Evolutionary conservation across 2,888 invertebrate species (phyloP), one percentile per base, ranked within the genome.

Genomic region (Meiosimyza decipiens): DNA sequence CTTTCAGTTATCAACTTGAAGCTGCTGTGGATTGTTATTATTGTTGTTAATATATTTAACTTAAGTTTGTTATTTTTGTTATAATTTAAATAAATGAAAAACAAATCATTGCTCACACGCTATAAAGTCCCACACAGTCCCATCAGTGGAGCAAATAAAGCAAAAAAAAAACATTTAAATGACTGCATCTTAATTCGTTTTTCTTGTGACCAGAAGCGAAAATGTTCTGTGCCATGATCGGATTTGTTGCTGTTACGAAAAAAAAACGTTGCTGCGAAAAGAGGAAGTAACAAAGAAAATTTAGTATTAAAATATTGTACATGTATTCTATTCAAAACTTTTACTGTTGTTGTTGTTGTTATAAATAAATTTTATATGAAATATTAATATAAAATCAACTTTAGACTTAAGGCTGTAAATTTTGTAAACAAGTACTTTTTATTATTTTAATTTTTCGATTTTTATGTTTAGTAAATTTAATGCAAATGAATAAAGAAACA

Each of bases 401-500:
- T 55, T 55, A 55, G 22, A 4, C 4, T n/a, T 55, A n/a, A 55
- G 22, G 6, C 11, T 18, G 55, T 22, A 55, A 1, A 55, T 11
- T 55, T n/a, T 18, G 22, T 40, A 55, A 55, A 55, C 55, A 55
- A 55, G n/a, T 55, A 7, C 7, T 28, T 28, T 28, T 28, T 28
- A 40, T 9, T 6, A 6, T 7, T 9, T 9, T 40, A 3, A 40
- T 40, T 40, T 40, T 40, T 40, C 40, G 9, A 40, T 40, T 6
- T 64, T 64, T 64, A 64, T 50, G n/a, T 28, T 9, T 11, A 15
- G 51, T 64, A 64, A 64, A 64, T 50, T 50, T 22, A 64, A 51
- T 51, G 64, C 64, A 51, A 64, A 64, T 64, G 64, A 64, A 64
- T 50, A 11, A 13, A 15, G 0, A 40, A 60, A 1, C 6, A 11